phyloP scores from a whole-genome alignment of 2,888 invertebrate genomes.

The Hydriomena furcata region DNA sequence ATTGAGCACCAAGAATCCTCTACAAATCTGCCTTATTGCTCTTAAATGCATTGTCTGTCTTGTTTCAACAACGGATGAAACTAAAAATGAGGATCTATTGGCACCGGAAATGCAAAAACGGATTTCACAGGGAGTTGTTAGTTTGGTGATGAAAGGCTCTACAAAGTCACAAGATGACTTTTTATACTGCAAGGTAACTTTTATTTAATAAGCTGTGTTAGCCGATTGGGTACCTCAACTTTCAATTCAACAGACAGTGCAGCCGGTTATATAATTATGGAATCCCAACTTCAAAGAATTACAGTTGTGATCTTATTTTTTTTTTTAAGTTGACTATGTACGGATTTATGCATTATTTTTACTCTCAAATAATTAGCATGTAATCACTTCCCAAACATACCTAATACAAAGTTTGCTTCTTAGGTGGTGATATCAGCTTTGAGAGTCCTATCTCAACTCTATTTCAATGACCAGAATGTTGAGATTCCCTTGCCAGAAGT shows the following conservation, averaged over 20 bases:
- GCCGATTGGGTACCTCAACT: too few relatives aligned
- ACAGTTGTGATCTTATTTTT: too few relatives aligned
- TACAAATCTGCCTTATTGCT: slow-evolving; percentile 61
- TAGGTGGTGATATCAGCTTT: slow-evolving; percentile 79
- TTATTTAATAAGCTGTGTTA: neutral
- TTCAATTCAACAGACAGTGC: too few relatives aligned
- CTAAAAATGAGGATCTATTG: slow-evolving; percentile 37
- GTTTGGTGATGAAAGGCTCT: slow-evolving; percentile 63
- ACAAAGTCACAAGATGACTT: slow-evolving; percentile 67
- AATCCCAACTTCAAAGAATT: too few relatives aligned
- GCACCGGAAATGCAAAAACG: slow-evolving; percentile 56
- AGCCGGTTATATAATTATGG: too few relatives aligned
- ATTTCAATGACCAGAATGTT: slow-evolving; percentile 61
- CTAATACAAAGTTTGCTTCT: too few relatives aligned
- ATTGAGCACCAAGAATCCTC: slow-evolving; percentile 46
- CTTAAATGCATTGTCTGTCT: slow-evolving; percentile 64
- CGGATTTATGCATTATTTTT: neutral
- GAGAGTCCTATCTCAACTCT: slow-evolving; percentile 67
- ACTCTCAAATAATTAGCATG: too few relatives aligned
- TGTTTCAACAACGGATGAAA: slow-evolving; percentile 52
- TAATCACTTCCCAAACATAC: too few relatives aligned
- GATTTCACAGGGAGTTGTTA: slow-evolving; percentile 64
- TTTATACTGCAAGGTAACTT: slow-evolving; percentile 75
- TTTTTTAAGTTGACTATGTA: too few relatives aligned
- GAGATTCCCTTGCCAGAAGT: slow-evolving; percentile 71